phyloP scores from a whole-genome alignment of 1,140 invertebrate species.

The Liolophura sinensis region DNA sequence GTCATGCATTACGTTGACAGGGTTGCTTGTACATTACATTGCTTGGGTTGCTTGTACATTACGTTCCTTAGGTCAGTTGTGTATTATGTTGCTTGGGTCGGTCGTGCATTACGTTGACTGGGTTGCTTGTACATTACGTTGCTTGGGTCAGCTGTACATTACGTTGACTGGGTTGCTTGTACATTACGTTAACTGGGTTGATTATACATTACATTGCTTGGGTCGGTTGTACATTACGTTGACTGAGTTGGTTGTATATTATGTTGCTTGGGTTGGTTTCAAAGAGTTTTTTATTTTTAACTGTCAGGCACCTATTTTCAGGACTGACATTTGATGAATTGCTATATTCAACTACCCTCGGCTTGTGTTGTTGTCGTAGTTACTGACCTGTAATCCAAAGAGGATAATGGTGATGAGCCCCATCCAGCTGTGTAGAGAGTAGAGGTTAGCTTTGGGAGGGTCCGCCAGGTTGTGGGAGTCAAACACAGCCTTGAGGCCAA shows the following conservation, averaged over 20 bases:
- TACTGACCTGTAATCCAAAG: constrained; percentile 74
- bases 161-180: too few relatives aligned
- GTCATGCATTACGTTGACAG: too few relatives aligned
- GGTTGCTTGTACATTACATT: too few relatives aligned
- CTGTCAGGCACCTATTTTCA: not conserved
- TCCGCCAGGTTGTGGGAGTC: constrained; percentile 75
- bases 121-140: too few relatives aligned
- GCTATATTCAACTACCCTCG: not conserved
- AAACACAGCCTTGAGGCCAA: constrained; percentile 79
- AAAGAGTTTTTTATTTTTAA: not conserved
- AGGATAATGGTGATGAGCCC: constrained; percentile 76
- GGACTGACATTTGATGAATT: not conserved
- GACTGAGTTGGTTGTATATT: too few relatives aligned
- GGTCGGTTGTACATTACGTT: not conserved
- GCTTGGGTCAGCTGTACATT: too few relatives aligned
- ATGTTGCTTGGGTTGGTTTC: not conserved
- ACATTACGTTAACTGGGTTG: too few relatives aligned
- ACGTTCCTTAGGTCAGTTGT: too few relatives aligned
- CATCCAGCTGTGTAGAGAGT: constrained; percentile 84
- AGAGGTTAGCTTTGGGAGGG: constrained; percentile 76
- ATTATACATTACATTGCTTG: too few relatives aligned
- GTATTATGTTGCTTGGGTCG: too few relatives aligned
- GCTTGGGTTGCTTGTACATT: too few relatives aligned
- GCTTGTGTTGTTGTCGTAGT: not conserved
- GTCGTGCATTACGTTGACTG: too few relatives aligned